A percentile compares a stretch with the other conserved stretches of the same genome.
Conservation (phyloP, 64 coral and sea anemone genomes). For the Acropora yongei region DNA sequence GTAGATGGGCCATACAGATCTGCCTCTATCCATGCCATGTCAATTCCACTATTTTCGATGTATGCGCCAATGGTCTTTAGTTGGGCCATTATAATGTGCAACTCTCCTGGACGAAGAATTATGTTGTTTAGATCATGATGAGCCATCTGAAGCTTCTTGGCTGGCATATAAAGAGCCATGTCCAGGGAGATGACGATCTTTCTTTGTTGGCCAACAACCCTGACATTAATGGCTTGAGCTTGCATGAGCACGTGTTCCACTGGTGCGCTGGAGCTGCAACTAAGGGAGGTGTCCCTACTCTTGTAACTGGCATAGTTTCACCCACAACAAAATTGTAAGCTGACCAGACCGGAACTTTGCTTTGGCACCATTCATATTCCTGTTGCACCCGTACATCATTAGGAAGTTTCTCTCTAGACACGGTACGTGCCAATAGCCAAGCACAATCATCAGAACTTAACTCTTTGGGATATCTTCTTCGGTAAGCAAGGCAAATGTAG, state of each 20-base stretch:
- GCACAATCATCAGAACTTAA: slow-evolving; percentile 57
- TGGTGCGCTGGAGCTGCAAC: background rate
- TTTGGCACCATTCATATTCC: background rate
- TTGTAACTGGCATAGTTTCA: background rate
- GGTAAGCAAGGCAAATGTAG: slow-evolving; percentile 30
- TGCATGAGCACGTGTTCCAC: slow-evolving; percentile 4
- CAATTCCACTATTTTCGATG: slow-evolving; percentile 12
- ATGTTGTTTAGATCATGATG: slow-evolving; percentile 6
- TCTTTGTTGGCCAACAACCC: background rate
- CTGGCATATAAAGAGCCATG: slow-evolving; percentile 26
- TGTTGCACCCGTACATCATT: slow-evolving; percentile 8
- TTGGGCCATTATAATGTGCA: background rate
- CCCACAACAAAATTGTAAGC: background rate
- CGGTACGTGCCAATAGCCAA: slow-evolving; percentile 50
- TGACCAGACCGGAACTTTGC: background rate
- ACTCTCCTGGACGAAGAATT: background rate
- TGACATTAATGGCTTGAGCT: background rate
- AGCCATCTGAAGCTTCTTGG: slow-evolving; percentile 43
- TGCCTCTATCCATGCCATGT: slow-evolving; percentile 52
- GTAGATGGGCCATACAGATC: slow-evolving; percentile 53
- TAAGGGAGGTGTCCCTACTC: background rate
- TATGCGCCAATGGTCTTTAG: background rate
- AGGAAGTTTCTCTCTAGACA: slow-evolving; percentile 29
- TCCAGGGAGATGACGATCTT: slow-evolving; percentile 4
- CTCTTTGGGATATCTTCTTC: slow-evolving; percentile 63